Percentiles rank a stretch among this genome's conserved stretches.
Evolutionary conservation across 2,113 vertebrate species (phyloP).

Genomic region (Passerina amoena): DNA sequence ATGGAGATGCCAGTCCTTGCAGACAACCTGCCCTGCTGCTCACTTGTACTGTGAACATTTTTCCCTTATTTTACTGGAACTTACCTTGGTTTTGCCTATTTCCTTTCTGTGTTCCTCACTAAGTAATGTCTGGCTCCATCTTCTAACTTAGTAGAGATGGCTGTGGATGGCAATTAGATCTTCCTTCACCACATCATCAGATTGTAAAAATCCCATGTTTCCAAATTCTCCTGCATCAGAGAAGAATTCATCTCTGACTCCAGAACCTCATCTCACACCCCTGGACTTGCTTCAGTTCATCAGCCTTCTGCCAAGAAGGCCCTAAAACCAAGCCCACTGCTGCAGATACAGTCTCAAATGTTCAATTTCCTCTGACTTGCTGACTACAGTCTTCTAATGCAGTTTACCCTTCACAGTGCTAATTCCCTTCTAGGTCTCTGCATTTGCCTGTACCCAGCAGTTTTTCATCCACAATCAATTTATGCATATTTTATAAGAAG

Average conservation of each 20-base stretch:
- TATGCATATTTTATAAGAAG: neutral
- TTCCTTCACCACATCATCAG: neutral
- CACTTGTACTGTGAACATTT: neutral
- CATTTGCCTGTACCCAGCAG: neutral
- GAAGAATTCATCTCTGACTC: neutral
- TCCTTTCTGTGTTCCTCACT: neutral
- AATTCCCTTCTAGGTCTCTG: neutral
- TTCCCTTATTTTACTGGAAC: neutral
- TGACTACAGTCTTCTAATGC: neutral
- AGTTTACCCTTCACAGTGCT: neutral
- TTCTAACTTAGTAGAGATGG: neutral
- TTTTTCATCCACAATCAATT: neutral
- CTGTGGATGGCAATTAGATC: neutral
- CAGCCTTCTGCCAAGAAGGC: neutral
- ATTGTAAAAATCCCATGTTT: neutral
- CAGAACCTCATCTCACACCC: neutral
- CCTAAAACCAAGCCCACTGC: neutral
- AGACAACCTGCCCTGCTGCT: neutral
- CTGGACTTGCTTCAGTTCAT: neutral
- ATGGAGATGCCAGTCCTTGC: neutral
- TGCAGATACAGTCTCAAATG: neutral
- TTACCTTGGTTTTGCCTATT: neutral
- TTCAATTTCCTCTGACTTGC: neutral
- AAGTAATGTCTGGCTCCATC: neutral
- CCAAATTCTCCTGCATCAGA: neutral